Evolutionary conservation across 2,888 invertebrate species (phyloP).

Genomic region (Lasioglossum villosulum): DNA sequence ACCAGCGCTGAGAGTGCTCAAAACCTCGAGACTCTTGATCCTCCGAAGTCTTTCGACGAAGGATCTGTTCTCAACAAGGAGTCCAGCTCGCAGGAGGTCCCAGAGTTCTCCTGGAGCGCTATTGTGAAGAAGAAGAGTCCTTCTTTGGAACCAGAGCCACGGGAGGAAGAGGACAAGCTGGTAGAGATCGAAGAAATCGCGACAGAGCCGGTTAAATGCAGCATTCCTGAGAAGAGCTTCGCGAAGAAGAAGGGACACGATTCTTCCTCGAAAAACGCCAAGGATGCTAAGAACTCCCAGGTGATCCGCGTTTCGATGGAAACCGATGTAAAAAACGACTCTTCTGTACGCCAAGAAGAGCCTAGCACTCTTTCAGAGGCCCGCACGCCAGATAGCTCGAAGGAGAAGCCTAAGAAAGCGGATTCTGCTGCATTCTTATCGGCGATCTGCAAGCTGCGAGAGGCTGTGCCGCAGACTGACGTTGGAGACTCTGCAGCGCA

Average conservation of each 20-base stretch:
- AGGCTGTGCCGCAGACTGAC: conserved; percentile 10
- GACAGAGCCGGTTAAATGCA: background rate
- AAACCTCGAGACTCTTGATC: conserved; percentile 1
- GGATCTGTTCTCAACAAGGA: background rate
- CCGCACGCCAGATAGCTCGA: background rate
- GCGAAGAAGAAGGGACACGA: conserved; percentile 24
- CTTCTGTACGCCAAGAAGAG: background rate
- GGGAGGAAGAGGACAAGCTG: background rate
- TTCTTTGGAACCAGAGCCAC: conserved; percentile 50
- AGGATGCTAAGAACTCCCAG: background rate
- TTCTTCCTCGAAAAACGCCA: conserved; percentile 19
- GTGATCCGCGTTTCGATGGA: background rate
- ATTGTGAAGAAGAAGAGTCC: conserved; percentile 67
- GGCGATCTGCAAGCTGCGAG: conserved; percentile 23
- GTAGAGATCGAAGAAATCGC: background rate
- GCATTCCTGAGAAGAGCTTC: background rate
- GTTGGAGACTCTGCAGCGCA: background rate
- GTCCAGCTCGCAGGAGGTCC: background rate
- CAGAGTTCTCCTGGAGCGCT: conserved; percentile 71
- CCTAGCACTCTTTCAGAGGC: background rate
- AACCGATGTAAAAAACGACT: background rate
- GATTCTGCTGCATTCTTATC: background rate
- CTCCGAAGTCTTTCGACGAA: conserved; percentile 41
- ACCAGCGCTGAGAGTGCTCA: conserved; percentile 52
- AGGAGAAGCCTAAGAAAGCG: background rate